phyloP scores from a whole-genome alignment of 2,113 vertebrate genomes.

The Leucosticte australis region DNA sequence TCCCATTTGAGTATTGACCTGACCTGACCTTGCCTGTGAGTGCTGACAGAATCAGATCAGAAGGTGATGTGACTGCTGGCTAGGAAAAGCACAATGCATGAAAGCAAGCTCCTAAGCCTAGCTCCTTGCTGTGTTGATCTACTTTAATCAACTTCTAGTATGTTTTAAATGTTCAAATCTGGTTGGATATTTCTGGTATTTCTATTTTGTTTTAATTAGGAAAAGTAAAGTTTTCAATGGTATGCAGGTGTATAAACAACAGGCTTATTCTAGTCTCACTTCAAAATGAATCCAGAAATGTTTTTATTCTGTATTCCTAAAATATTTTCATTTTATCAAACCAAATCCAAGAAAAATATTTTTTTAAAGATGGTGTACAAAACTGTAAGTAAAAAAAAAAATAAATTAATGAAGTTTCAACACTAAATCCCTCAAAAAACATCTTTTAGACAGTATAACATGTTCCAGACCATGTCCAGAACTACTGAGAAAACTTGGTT shows the following conservation, averaged over 20 bases:
- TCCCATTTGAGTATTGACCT: neutral
- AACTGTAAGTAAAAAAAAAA: neutral
- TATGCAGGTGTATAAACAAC: neutral
- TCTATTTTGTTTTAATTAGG: neutral
- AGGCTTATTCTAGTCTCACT: neutral
- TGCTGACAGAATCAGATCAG: constrained; percentile 36
- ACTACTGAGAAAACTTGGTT: neutral
- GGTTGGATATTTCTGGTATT: neutral
- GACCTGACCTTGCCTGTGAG: neutral
- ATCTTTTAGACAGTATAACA: neutral
- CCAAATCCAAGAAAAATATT: neutral
- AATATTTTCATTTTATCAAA: neutral
- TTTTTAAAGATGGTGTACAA: neutral
- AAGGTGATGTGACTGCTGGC: constrained; percentile 40
- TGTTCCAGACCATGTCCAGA: neutral
- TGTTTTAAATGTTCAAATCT: neutral
- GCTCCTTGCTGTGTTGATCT: neutral
- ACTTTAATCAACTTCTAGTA: constrained; percentile 10
- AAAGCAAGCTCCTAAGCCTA: constrained; percentile 4
- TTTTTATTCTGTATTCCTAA: neutral
- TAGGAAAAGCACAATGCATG: neutral
- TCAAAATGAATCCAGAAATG: neutral
- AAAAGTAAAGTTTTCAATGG: neutral
- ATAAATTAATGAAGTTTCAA: neutral
- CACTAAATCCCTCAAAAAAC: neutral